A percentile compares a stretch with the other conserved stretches of the same genome.
These are phyloP conservation scores for Pangasius mekongensis DNA, from an alignment of 2,797 vertebrate species.

Conservation along the genomic window DNA sequence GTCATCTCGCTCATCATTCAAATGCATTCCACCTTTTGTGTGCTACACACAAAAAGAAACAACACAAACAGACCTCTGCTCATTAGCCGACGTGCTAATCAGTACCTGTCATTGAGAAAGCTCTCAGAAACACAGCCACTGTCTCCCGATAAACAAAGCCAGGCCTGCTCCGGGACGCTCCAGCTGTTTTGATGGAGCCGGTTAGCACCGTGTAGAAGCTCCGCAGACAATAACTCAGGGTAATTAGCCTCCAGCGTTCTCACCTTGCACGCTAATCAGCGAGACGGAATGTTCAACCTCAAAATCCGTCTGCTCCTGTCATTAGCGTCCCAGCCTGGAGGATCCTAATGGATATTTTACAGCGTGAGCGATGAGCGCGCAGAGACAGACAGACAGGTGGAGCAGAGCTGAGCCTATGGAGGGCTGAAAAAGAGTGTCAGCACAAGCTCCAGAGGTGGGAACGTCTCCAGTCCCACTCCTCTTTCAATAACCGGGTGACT, in stretches of 20 bases:
- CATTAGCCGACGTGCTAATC: constrained; percentile 75
- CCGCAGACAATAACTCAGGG: constrained; percentile 56
- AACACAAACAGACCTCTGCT: constrained; percentile 73
- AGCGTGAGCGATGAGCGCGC: constrained; percentile 42
- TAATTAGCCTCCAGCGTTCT: constrained; percentile 67
- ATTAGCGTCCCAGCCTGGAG: constrained; percentile 49
- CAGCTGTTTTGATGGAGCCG: constrained; percentile 48
- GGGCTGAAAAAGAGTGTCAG: neutral
- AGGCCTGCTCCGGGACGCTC: constrained; percentile 19
- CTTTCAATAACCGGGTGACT: neutral
- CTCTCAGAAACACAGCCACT: constrained; percentile 60
- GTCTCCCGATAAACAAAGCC: constrained; percentile 53
- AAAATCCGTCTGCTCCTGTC: constrained; percentile 51
- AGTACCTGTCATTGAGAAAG: constrained; percentile 73
- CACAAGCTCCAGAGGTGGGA: neutral
- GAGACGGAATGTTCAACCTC: constrained; percentile 48
- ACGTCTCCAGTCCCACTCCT: neutral
- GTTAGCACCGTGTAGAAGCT: constrained; percentile 52
- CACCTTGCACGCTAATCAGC: constrained; percentile 54
- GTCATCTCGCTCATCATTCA: constrained; percentile 72
- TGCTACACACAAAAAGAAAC: constrained; percentile 13
- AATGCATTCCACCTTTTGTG: constrained; percentile 74
- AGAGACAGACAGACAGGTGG: constrained; percentile 23
- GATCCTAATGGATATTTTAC: constrained; percentile 51
- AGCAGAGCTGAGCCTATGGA: neutral